Evolutionary conservation across 1,140 invertebrate species (phyloP).

Genomic region (Achroia grisella): DNA sequence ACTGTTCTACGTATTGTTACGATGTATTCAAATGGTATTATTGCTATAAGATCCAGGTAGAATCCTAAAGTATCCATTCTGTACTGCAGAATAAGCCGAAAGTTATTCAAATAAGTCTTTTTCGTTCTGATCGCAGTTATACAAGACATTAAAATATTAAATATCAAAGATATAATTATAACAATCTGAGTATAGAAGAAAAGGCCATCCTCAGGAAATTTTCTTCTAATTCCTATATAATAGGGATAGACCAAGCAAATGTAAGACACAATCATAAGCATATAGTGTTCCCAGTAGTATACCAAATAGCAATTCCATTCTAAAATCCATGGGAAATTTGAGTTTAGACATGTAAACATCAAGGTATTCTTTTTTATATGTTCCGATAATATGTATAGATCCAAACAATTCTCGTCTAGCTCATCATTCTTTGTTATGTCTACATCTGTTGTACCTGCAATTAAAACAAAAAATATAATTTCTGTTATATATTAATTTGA

Average conservation of each 20-base stretch:
- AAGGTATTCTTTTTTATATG: slow-evolving; percentile 49
- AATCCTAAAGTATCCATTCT: slow-evolving; percentile 60
- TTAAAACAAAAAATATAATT: slow-evolving; percentile 3
- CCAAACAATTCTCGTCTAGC: slow-evolving; percentile 52
- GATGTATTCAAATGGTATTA: slow-evolving; percentile 63
- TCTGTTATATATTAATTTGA: not conserved
- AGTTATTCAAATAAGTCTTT: slow-evolving; percentile 48
- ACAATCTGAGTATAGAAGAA: slow-evolving; percentile 45
- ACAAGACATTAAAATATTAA: slow-evolving; percentile 43
- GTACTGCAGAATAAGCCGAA: slow-evolving; percentile 44
- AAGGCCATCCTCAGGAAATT: slow-evolving; percentile 34
- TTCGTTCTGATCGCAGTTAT: slow-evolving; percentile 58
- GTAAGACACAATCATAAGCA: slow-evolving; percentile 45
- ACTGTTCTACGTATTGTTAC: slow-evolving; percentile 44
- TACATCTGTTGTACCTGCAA: slow-evolving; percentile 39
- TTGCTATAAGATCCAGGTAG: slow-evolving; percentile 56
- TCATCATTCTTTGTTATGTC: slow-evolving; percentile 38
- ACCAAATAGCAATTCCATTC: slow-evolving; percentile 49
- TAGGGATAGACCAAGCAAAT: slow-evolving; percentile 54
- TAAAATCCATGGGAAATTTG: slow-evolving; percentile 55
- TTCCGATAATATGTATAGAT: slow-evolving; percentile 59
- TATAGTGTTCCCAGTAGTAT: slow-evolving; percentile 55
- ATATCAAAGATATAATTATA: slow-evolving; percentile 40
- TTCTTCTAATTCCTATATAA: slow-evolving; percentile 47
- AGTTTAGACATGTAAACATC: slow-evolving; percentile 44